Percentiles rank a stretch among this genome's conserved stretches.
These are phyloP conservation scores for Oncopeltus fasciatus DNA, from an alignment of 1,140 invertebrate genomes.

Conservation along the genomic window DNA sequence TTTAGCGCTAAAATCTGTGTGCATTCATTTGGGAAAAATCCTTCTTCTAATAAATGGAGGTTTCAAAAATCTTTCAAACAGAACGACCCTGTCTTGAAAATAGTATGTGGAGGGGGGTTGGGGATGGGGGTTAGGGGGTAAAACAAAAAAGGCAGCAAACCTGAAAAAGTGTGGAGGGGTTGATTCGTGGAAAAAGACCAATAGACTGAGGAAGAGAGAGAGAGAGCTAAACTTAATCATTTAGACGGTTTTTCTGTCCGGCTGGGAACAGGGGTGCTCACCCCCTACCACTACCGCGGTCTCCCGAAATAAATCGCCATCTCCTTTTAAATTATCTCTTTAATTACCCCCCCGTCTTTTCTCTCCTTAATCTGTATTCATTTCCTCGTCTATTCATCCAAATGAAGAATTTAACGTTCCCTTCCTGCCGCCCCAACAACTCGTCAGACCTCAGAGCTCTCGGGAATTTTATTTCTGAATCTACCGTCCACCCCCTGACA, in stretches of 20 bases:
- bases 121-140: no score
- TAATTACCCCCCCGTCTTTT: conserved; percentile 7
- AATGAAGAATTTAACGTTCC: conserved; percentile 5
- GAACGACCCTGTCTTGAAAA: no score
- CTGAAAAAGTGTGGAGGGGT: no score
- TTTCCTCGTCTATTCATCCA: conserved; percentile 2
- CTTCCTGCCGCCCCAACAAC: not conserved
- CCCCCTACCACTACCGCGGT: not conserved
- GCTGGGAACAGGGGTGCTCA: not conserved
- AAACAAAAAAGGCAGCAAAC: no score
- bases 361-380: conserved; percentile 8
- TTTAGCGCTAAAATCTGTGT: no score
- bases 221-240: conserved; percentile 1
- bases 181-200: conserved; percentile 3
- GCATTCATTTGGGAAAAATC: no score
- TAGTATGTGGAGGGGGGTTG: no score
- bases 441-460: no score
- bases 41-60: no score
- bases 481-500: no score
- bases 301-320: not conserved
- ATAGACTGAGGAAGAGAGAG: not conserved
- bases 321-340: conserved; percentile 9
- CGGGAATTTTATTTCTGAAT: no score
- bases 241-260: not conserved
- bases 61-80: no score